Evolutionary conservation across 2,888 invertebrate species (phyloP).

Genomic region (Pelosia muscerda): DNA sequence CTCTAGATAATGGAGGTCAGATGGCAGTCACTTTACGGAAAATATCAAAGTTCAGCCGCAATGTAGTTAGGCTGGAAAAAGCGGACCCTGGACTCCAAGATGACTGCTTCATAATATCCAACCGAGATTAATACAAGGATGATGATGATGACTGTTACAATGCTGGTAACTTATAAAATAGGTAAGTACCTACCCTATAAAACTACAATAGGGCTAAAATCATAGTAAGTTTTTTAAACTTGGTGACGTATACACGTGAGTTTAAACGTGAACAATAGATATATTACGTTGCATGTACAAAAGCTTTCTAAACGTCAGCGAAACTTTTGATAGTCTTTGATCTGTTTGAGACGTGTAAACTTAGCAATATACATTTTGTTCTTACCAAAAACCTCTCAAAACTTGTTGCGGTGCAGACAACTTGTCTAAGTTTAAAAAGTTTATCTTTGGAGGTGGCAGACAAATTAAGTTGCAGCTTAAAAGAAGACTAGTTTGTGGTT

Average conservation of each 20-base stretch:
- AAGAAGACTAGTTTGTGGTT: background rate
- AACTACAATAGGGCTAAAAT: no score
- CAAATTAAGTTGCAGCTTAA: slow-evolving; percentile 12
- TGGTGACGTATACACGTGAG: background rate
- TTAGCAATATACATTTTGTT: slow-evolving; percentile 39
- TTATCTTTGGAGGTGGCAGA: slow-evolving; percentile 4
- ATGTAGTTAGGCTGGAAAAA: no score
- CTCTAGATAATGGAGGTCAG: no score
- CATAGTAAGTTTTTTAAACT: background rate
- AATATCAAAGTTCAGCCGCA: no score
- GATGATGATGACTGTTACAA: no score
- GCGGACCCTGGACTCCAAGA: no score
- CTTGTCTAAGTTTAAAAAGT: slow-evolving; percentile 36
- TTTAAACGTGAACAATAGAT: background rate
- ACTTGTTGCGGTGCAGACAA: slow-evolving; percentile 38
- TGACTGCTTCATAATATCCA: no score
- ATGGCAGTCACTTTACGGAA: no score
- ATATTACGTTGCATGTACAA: slow-evolving; percentile 1
- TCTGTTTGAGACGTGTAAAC: slow-evolving; percentile 35
- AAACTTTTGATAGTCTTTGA: slow-evolving; percentile 36
- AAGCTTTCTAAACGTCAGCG: slow-evolving; percentile 25
- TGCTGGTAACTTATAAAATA: no score
- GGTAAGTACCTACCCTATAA: no score
- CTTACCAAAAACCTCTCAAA: slow-evolving; percentile 47
- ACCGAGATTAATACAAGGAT: no score